phyloP scores from a whole-genome alignment of 2,113 vertebrate species.

The Phycodurus eques region DNA sequence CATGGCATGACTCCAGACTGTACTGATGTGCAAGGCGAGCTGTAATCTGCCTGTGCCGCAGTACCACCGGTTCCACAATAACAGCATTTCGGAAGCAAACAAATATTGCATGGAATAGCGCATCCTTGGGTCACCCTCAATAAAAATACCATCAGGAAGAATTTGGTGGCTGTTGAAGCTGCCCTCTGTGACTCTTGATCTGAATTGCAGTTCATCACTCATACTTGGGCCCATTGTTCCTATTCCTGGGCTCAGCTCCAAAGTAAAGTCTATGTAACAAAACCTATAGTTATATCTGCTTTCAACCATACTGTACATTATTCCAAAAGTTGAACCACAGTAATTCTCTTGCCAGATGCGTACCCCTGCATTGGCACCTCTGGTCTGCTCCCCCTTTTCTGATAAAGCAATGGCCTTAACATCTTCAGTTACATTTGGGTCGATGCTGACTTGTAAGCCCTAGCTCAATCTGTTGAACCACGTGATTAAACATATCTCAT shows the following conservation, averaged over 20 bases:
- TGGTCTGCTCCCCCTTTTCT: neutral
- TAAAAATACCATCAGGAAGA: neutral
- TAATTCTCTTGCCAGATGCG: neutral
- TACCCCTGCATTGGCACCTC: neutral
- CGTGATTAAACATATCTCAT: conserved; percentile 1
- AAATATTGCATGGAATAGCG: neutral
- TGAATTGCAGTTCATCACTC: neutral
- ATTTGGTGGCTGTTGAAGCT: neutral
- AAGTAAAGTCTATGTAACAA: neutral
- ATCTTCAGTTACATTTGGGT: conserved; percentile 9
- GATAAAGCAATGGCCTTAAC: neutral
- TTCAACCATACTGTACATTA: neutral
- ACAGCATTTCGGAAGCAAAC: neutral
- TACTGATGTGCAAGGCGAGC: neutral
- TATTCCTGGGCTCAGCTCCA: neutral
- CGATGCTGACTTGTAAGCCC: neutral
- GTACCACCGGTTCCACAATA: neutral
- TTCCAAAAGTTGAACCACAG: neutral
- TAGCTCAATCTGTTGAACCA: neutral
- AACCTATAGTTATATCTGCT: neutral
- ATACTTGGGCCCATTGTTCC: neutral
- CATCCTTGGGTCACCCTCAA: neutral
- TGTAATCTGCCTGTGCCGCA: neutral
- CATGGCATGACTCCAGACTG: neutral
- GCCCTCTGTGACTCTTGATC: neutral